Conservation (phyloP, 2,797 vertebrate species). For the Eulemur coronatus region DNA sequence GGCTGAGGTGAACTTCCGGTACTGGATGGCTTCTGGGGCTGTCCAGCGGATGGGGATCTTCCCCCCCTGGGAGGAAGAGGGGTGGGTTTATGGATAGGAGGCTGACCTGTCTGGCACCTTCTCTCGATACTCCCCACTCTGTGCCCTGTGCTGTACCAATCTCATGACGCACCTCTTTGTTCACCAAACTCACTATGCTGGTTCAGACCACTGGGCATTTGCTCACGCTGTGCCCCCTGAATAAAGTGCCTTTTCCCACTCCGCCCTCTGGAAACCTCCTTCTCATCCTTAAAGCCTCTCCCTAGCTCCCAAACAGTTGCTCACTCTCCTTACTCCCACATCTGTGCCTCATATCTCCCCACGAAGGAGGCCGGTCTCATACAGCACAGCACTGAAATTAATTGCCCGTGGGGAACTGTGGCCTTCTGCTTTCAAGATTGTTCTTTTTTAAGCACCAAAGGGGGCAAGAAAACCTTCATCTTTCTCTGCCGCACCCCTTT, state of each 20-base stretch:
- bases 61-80: slow-evolving; percentile 81
- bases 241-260: neutral
- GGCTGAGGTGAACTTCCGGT: slow-evolving; percentile 88
- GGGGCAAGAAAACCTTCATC: too few species aligned
- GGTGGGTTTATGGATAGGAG: neutral
- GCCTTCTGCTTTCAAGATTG: too few species aligned
- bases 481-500: too few species aligned
- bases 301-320: neutral
- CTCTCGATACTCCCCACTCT: neutral
- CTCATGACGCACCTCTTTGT: neutral
- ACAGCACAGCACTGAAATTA: neutral
- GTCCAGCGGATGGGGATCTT: slow-evolving; percentile 90
- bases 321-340: neutral
- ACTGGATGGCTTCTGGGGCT: slow-evolving; percentile 88
- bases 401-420: neutral
- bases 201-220: neutral
- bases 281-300: neutral
- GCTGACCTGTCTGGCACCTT: neutral
- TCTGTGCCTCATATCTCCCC: accelerated
- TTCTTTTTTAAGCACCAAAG: too few species aligned
- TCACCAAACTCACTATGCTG: neutral
- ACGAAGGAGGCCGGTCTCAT: accelerated
- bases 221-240: neutral
- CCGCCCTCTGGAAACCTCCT: neutral
- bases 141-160: neutral